Evolutionary conservation across 2,113 vertebrate genomes (phyloP).

Genomic region (Chaenogobius annularis): DNA sequence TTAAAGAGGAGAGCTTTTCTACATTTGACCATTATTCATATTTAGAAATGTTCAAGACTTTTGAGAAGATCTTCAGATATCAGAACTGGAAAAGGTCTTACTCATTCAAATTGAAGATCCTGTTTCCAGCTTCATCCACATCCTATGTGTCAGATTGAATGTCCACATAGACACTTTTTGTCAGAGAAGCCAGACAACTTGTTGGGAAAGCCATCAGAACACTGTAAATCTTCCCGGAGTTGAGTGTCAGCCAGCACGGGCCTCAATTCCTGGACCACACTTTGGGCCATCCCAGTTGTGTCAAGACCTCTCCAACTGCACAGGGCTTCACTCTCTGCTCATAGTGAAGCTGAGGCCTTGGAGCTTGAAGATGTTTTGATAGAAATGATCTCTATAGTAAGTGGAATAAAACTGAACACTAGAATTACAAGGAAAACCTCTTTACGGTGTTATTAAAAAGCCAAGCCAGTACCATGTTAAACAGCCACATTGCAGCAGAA

Average conservation of each 20-base stretch:
- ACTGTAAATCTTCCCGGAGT: constrained; percentile 47
- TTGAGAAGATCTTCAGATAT: neutral
- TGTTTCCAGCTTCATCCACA: constrained; percentile 32
- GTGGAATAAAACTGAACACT: constrained; percentile 28
- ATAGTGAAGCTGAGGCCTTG: constrained; percentile 45
- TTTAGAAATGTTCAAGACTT: neutral
- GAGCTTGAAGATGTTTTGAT: constrained; percentile 28
- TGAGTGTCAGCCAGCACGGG: constrained; percentile 52
- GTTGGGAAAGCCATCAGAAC: constrained; percentile 60
- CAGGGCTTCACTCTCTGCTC: constrained; percentile 41
- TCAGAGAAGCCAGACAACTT: constrained; percentile 40
- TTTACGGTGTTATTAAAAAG: constrained; percentile 5
- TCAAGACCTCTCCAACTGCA: constrained; percentile 40
- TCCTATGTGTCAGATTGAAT: constrained; percentile 33
- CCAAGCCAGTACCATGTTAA: constrained; percentile 2
- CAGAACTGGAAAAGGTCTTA: constrained; percentile 40
- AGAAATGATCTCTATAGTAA: constrained; percentile 48
- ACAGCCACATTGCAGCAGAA: neutral
- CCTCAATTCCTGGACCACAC: constrained; percentile 58
- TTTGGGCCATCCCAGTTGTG: constrained; percentile 47
- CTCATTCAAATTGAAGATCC: constrained; percentile 39
- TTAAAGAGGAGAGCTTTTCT: too few species aligned
- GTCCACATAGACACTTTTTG: constrained; percentile 45
- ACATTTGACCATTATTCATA: too few species aligned
- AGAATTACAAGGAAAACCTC: constrained; percentile 30